Conservation (phyloP, 2,797 vertebrate genomes). For the Numenius phaeopus region DNA sequence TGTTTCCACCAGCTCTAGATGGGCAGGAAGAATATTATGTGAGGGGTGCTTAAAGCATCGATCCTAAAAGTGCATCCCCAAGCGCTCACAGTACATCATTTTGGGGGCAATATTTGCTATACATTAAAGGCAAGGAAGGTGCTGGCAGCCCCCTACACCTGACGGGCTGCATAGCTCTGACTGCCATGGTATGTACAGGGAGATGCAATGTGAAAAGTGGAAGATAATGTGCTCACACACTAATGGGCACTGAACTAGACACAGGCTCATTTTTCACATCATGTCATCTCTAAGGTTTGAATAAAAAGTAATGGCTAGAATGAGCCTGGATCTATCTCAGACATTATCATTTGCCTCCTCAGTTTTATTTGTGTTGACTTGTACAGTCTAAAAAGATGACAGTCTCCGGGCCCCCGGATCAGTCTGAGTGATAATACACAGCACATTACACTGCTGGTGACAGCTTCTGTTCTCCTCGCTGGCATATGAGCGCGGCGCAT, state of each 20-base stretch:
- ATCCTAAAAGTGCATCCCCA: conserved; percentile 62
- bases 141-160: conserved; percentile 86
- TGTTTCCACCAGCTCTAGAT: conserved; percentile 27
- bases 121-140: conserved; percentile 82
- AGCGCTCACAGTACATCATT: conserved; percentile 81
- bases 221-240: conserved; percentile 97
- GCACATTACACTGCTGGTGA: conserved; percentile 90
- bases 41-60: not conserved
- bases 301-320: conserved; percentile 96
- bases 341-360: conserved; percentile 93
- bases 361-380: conserved; percentile 99
- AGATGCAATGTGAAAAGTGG: conserved; percentile 93
- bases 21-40: not conserved
- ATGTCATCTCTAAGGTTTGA: conserved; percentile 98
- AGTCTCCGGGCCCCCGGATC: conserved; percentile 91
- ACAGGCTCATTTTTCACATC: conserved; percentile 99
- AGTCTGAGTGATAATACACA: conserved; percentile 95
- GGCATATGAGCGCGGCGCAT: conserved; percentile 88
- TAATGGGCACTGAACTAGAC: conserved; percentile 99
- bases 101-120: conserved; percentile 77
- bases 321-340: conserved; percentile 92
- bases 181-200: conserved; percentile 86
- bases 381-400: conserved; percentile 96
- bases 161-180: conserved; percentile 85
- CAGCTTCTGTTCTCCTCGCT: conserved; percentile 92